phyloP scores from a whole-genome alignment of 2,888 invertebrate genomes.

The Gymnosoma rotundatum region DNA sequence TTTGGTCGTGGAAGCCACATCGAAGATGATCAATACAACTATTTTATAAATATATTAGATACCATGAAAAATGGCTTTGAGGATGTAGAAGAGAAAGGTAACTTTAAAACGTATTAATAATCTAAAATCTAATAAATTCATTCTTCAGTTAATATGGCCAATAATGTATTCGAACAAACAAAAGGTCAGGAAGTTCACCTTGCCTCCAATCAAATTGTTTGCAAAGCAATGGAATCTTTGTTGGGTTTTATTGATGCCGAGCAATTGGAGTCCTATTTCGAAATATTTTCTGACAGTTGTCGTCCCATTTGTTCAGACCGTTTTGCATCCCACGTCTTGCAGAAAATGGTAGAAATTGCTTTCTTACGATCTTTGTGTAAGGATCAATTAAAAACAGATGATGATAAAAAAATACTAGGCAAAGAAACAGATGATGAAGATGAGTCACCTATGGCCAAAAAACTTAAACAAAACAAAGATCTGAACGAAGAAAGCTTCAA shows the following conservation, averaged over 20 bases:
- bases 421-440: constrained; percentile 67
- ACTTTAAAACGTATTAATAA: constrained; percentile 71
- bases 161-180: constrained; percentile 89
- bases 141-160: constrained; percentile 83
- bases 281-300: constrained; percentile 86
- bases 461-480: constrained; percentile 72
- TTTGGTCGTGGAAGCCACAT: constrained; percentile 88
- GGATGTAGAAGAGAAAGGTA: constrained; percentile 88
- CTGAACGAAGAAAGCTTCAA: constrained; percentile 78
- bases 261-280: constrained; percentile 85
- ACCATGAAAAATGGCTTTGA: constrained; percentile 87
- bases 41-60: constrained; percentile 89
- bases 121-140: neutral
- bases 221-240: constrained; percentile 89
- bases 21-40: constrained; percentile 88
- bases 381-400: constrained; percentile 49
- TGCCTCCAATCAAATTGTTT: constrained; percentile 91
- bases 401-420: constrained; percentile 53
- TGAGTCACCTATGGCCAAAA: constrained; percentile 78
- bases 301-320: constrained; percentile 88
- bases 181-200: constrained; percentile 87
- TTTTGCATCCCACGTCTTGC: constrained; percentile 91
- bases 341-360: constrained; percentile 84
- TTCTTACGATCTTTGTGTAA: constrained; percentile 77
- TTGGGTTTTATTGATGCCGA: constrained; percentile 86